Evolutionary conservation across 2,113 vertebrate genomes (phyloP), one percentile per base, ranked within the genome.

Genomic region (Strix uralensis): DNA sequence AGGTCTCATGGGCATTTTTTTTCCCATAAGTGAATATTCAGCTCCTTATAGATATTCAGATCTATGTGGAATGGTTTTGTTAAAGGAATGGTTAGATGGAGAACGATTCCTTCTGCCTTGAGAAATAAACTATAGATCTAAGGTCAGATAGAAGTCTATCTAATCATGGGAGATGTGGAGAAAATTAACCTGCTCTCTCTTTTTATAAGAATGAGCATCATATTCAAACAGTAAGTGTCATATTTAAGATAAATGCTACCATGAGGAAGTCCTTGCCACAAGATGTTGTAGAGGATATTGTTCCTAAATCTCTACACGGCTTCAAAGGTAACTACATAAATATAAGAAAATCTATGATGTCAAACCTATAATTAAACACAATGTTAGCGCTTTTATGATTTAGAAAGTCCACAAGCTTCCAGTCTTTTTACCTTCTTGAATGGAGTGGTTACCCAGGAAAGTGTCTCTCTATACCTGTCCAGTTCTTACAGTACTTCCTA

Each of bases 241-340:
- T 20, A 57, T 81, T 83, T 38, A 83, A 83, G 49, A 42, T 34
- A 87, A 78, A 55, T 21, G 22, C 9, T 58, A 17, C 15, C 9
- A 11, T 0, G 5, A 78, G n/a, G 44, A 91, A 7, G 5, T 49
- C 5, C 5, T 44, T 77, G 52, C 30, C 22, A 42, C 7, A 14
- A 54, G 23, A 15, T 44, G 4, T 17, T 82, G 22, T 36, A 42
- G 49, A 65, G 9, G 6, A 13, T 83, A 16, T 51, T 80, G n/a
- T 44, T 70, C 26, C 42, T 52, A 73, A 78, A n/a, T 59, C 13
- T 71, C 0, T 4, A 62, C 3, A 4, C 2, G 3, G 2, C 11
- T 67, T 66, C 12, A 59, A 75, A 92, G 9, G 11, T 71, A 85
- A 74, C 29, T n/a, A 38, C 11, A 40, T 29, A 57, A 66, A 57